Conservation (phyloP, 2,113 vertebrate genomes). For the Penelope pileata region DNA sequence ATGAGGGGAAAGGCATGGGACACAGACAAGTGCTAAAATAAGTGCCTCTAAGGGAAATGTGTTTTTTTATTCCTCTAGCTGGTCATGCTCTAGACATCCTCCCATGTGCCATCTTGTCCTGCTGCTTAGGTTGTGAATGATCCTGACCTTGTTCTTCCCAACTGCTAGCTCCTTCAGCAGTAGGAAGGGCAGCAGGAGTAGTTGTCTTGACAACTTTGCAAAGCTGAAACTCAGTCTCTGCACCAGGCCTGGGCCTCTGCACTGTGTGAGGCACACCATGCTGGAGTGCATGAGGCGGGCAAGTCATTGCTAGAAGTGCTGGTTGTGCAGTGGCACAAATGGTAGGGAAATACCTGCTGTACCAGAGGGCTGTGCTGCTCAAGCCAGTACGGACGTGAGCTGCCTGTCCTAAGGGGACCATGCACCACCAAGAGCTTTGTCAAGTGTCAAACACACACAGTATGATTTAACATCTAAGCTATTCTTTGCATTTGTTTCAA, state of each 20-base stretch:
- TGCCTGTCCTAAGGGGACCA: neutral
- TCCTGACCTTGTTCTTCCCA: neutral
- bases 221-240: neutral
- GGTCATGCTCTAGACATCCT: neutral
- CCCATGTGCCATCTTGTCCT: neutral
- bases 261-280: neutral
- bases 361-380: neutral
- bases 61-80: neutral
- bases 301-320: neutral
- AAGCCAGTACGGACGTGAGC: neutral
- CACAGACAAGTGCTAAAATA: neutral
- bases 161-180: neutral
- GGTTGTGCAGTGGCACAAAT: neutral
- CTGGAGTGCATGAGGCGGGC: neutral
- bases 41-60: neutral
- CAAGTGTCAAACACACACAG: neutral
- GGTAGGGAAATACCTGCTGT: neutral
- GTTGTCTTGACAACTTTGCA: neutral
- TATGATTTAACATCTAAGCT: neutral
- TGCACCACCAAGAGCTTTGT: neutral
- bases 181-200: neutral
- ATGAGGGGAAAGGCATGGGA: neutral
- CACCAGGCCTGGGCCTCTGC: neutral
- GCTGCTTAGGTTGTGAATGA: neutral
- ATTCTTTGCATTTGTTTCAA: neutral